Evolutionary conservation across 2,797 vertebrate genomes (phyloP).

Genomic region (Apogon talboti): DNA sequence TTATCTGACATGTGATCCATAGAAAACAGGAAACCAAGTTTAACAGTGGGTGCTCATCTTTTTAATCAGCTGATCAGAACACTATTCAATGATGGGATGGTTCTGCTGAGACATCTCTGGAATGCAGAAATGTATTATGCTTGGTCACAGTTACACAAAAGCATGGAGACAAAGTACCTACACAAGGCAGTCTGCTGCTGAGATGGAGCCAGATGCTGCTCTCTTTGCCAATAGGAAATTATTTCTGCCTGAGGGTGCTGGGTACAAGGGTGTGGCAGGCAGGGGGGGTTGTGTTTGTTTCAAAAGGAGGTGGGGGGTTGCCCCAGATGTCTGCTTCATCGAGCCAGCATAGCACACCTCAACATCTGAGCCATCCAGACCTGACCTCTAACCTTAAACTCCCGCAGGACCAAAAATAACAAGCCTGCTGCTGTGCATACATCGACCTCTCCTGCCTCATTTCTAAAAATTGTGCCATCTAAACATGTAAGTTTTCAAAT

Average conservation of each 20-base stretch:
- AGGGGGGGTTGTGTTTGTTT: constrained; percentile 32
- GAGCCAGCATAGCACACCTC: constrained; percentile 58
- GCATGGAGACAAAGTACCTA: constrained; percentile 30
- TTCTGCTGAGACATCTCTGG: constrained; percentile 66
- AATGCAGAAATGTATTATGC: constrained; percentile 64
- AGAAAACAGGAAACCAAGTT: constrained; percentile 29
- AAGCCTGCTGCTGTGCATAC: constrained; percentile 34
- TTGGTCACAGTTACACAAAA: constrained; percentile 30
- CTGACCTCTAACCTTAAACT: constrained; percentile 56
- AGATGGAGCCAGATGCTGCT: constrained; percentile 61
- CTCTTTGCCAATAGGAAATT: constrained; percentile 58
- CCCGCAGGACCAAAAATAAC: constrained; percentile 55
- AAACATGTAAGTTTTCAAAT: not conserved
- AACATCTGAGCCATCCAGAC: constrained; percentile 45
- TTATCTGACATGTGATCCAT: constrained; percentile 5
- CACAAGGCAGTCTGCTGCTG: constrained; percentile 52
- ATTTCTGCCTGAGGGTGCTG: constrained; percentile 67
- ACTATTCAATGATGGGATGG: constrained; percentile 27
- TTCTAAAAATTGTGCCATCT: constrained; percentile 20
- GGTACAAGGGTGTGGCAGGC: constrained; percentile 63
- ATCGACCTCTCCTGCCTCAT: constrained; percentile 30
- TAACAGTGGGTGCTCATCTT: constrained; percentile 15
- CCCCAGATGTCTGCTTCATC: constrained; percentile 48
- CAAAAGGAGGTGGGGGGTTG: constrained; percentile 52
- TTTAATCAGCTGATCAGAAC: constrained; percentile 25